Conservation (phyloP, 2,888 invertebrate species). For the Drosophila prolongata region DNA sequence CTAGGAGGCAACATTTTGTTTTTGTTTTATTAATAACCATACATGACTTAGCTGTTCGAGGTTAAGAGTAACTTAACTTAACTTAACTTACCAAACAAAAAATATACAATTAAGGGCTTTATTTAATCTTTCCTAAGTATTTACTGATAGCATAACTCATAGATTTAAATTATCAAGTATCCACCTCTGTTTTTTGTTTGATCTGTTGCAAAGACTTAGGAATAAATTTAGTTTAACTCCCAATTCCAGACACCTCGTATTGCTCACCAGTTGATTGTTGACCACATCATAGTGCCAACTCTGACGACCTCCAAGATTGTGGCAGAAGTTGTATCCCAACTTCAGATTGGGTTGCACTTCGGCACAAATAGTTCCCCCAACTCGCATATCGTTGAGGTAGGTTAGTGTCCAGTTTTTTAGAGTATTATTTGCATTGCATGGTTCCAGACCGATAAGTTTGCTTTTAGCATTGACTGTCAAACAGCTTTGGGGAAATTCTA, state of each 20-base stretch:
- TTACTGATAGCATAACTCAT: neutral
- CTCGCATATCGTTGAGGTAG: neutral
- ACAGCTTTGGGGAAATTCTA: neutral
- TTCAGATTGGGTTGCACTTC: neutral
- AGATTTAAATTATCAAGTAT: constrained; percentile 1
- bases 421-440: neutral
- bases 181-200: constrained; percentile 3
- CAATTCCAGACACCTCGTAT: constrained; percentile 1
- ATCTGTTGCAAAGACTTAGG: neutral
- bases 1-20: no score
- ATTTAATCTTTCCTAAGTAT: neutral
- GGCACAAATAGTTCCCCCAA: neutral
- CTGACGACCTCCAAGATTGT: neutral
- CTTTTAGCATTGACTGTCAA: neutral
- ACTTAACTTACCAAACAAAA: no score
- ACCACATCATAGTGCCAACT: neutral
- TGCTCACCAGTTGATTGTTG: constrained; percentile 1
- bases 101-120: neutral
- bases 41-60: no score
- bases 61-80: no score
- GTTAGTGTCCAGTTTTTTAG: neutral
- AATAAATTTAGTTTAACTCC: neutral
- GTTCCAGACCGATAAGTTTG: neutral
- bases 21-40: no score
- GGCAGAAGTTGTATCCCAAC: neutral